These are phyloP conservation scores for Ceratina australensis DNA, from an alignment of 1,140 invertebrate species.

Conservation along the genomic window DNA sequence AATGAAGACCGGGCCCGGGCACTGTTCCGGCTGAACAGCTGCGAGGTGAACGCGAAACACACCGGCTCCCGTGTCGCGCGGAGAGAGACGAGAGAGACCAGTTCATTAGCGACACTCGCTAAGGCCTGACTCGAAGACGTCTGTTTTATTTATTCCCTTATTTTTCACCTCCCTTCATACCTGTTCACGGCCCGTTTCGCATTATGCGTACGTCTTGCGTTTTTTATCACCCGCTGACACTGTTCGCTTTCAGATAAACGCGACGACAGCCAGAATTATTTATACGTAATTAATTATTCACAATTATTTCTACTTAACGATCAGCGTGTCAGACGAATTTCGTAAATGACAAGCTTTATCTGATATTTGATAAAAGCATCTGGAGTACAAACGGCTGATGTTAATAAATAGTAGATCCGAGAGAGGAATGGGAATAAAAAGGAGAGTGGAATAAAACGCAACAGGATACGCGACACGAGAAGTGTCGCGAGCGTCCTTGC, in stretches of 20 bases:
- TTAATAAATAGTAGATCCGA: too few species aligned
- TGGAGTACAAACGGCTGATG: too few species aligned
- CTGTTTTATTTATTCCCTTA: slow-evolving; percentile 74
- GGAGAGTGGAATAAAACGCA: not conserved
- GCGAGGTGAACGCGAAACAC: slow-evolving; percentile 38
- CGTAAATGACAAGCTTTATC: too few species aligned
- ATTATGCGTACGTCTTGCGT: slow-evolving; percentile 36
- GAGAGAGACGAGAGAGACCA: slow-evolving; percentile 69
- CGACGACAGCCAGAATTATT: not conserved
- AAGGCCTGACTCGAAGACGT: slow-evolving; percentile 67
- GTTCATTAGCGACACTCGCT: slow-evolving; percentile 76
- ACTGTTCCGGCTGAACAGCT: slow-evolving; percentile 50
- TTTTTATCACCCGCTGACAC: slow-evolving; percentile 47
- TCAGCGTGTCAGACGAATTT: too few species aligned
- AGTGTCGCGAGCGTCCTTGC: not conserved
- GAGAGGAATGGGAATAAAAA: too few species aligned
- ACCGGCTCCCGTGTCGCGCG: slow-evolving; percentile 28
- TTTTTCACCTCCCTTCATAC: slow-evolving; percentile 56
- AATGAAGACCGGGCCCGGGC: slow-evolving; percentile 70
- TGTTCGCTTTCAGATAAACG: not conserved
- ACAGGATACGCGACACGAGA: not conserved
- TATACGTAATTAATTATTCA: not conserved
- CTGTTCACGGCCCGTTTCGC: slow-evolving; percentile 17
- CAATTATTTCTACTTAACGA: too few species aligned
- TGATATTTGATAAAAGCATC: too few species aligned